Conservation (phyloP, 2,888 invertebrate species). For the Dascillus cervinus region DNA sequence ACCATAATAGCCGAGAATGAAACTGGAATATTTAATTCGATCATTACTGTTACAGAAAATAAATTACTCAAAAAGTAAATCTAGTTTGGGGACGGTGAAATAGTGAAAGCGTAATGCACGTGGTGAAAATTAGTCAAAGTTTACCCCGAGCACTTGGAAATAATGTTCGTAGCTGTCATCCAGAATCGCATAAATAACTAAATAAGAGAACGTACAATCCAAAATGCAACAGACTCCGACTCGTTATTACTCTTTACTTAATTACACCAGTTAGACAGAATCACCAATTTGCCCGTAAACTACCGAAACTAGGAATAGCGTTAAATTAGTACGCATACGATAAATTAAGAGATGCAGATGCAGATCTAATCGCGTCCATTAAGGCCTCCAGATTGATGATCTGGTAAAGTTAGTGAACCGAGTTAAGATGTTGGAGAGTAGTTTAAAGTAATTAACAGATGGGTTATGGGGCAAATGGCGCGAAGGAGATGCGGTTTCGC, state of each 20-base stretch:
- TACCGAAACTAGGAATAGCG: conserved; percentile 12
- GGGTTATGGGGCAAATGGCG: conserved; percentile 24
- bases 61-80: too few relatives aligned
- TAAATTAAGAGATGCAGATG: conserved; percentile 13
- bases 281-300: conserved; percentile 15
- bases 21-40: too few relatives aligned
- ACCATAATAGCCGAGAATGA: too few relatives aligned
- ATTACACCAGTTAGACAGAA: conserved; percentile 19
- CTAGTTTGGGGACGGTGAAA: too few relatives aligned
- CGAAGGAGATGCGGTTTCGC: conserved; percentile 21
- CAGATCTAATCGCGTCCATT: conserved; percentile 10
- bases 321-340: conserved; percentile 17
- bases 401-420: conserved; percentile 16
- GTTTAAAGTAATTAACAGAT: conserved; percentile 27
- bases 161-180: conserved; percentile 25
- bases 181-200: conserved; percentile 25
- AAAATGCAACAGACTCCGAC: conserved; percentile 17
- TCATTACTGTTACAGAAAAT: too few relatives aligned
- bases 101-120: too few relatives aligned
- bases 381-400: conserved; percentile 19
- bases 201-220: conserved; percentile 20
- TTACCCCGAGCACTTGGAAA: conserved; percentile 23
- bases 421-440: conserved; percentile 22
- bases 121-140: conserved; percentile 25
- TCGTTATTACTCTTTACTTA: conserved; percentile 20